Base-by-base conservation (phyloP, 2,888 invertebrate species). In the Hirtodrosophila duncani region DNA sequence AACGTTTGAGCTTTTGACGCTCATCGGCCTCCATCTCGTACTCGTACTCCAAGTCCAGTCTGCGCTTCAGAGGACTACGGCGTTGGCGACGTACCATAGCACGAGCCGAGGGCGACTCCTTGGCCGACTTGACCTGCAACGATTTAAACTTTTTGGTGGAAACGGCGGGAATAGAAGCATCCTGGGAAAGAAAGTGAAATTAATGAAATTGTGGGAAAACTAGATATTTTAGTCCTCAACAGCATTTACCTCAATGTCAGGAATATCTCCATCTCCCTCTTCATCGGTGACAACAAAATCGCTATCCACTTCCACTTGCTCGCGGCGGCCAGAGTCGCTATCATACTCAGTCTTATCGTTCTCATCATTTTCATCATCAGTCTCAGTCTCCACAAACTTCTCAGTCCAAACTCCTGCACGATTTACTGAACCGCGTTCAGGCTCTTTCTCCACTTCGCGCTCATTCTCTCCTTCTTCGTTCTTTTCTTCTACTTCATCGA, bases 21-120 rank as follows among this genome's bases (percentile, higher is more conserved):
- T n/a, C n/a, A n/a, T n/a, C n/a, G n/a, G n/a, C n/a, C 71, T 93
- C 93, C 50, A 91, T 89, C 89, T 97, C 97, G 86, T 96, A 96
- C 87, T 97, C 97, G 86, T 96, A 96, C 88, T 97, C 97, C 83
- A 97, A 92, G 88, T 95, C 93, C 30, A 96, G 91, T 68, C 90
- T 91, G 6, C 93, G 90, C 78, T 90, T 90, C 87, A 89, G 90
- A 29, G 70, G 62, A 33, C 71, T 65, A 43, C 79, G 61, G 9
- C 53, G 63, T 20, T 64, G 61, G 62, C 8, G 38, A 11, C 20
- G 53, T 7, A 8, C 9, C 17, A 24, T n/a, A n/a, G 43, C 21
- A n/a, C n/a, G n/a, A n/a, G 31, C 1, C 2, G 31, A 8, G 21
- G 48, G n/a, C 9, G 69, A n/a, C 29, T 38, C 46, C 50, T 43